A percentile compares a stretch with the other conserved stretches of the same genome.
phyloP scores from a whole-genome alignment of 2,113 vertebrate species.

The Pteruthius melanotis region DNA sequence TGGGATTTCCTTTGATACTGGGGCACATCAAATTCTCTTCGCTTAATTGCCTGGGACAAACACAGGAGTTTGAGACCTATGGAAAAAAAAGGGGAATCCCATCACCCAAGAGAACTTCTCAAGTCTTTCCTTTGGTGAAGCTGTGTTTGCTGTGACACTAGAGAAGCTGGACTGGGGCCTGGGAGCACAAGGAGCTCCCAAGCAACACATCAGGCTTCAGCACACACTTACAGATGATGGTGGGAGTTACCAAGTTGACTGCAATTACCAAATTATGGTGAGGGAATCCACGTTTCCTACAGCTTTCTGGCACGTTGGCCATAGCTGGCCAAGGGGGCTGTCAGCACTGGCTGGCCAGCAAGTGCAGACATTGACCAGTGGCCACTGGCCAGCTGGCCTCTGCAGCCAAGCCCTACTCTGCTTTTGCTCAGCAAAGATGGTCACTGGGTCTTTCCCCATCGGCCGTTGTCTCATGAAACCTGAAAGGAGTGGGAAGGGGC shows the following conservation, averaged over 20 bases:
- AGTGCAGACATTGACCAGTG: not conserved
- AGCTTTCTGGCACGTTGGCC: not conserved
- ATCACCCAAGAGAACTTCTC: not conserved
- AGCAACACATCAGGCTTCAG: not conserved
- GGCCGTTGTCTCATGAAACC: not conserved
- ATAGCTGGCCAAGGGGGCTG: not conserved
- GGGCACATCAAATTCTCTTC: accelerated
- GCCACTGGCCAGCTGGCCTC: not conserved
- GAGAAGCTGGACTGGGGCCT: not conserved
- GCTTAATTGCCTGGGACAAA: not conserved
- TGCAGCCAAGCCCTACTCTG: not conserved
- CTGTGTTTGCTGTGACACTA: not conserved
- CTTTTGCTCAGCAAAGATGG: not conserved
- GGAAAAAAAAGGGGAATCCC: not conserved
- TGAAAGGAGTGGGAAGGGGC: not conserved
- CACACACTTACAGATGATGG: not conserved
- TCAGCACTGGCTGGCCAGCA: not conserved
- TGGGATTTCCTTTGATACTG: not conserved
- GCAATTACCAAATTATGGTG: not conserved
- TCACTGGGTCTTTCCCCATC: not conserved
- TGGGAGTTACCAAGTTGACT: not conserved
- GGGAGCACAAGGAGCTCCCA: not conserved
- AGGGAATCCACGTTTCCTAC: not conserved
- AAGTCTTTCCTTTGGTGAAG: not conserved
- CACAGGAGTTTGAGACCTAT: not conserved